Evolutionary conservation across 2,797 vertebrate genomes (phyloP).

Genomic region (Sphaeramia orbicularis): DNA sequence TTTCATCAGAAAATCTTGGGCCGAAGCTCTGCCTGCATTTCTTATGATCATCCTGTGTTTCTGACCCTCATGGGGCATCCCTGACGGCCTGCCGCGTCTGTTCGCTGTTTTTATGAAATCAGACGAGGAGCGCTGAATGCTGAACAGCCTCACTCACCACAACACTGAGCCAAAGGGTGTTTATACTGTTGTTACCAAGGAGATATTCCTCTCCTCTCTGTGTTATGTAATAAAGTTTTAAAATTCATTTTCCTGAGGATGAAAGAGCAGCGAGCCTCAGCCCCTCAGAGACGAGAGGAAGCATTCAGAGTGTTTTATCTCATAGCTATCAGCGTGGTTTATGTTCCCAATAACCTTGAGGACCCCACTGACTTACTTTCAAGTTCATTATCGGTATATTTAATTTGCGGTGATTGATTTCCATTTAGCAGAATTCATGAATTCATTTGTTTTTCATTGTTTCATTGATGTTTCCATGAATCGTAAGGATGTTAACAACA

Average conservation of each 20-base stretch:
- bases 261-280: slow-evolving; percentile 46
- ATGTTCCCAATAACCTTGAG: slow-evolving; percentile 25
- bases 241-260: slow-evolving; percentile 71
- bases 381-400: neutral
- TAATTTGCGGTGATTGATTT: neutral
- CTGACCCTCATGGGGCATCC: slow-evolving; percentile 22
- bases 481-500: neutral
- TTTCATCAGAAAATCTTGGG: slow-evolving; percentile 43
- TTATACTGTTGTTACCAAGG: slow-evolving; percentile 73
- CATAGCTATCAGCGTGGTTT: slow-evolving; percentile 10
- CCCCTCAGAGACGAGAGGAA: slow-evolving; percentile 5
- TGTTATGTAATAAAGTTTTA: slow-evolving; percentile 71
- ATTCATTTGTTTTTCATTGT: neutral
- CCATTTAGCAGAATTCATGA: slow-evolving; percentile 1
- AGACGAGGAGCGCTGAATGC: slow-evolving; percentile 43
- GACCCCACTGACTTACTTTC: neutral
- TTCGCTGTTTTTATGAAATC: slow-evolving; percentile 39
- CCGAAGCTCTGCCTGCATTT: slow-evolving; percentile 18
- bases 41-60: slow-evolving; percentile 14
- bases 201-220: slow-evolving; percentile 47
- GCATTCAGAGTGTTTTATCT: neutral
- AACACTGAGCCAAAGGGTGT: slow-evolving; percentile 53
- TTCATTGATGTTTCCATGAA: neutral
- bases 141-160: slow-evolving; percentile 47
- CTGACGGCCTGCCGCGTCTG: slow-evolving; percentile 33